These are phyloP conservation scores for Orthosia gothica DNA, from an alignment of 2,888 invertebrate species.

Conservation along the genomic window DNA sequence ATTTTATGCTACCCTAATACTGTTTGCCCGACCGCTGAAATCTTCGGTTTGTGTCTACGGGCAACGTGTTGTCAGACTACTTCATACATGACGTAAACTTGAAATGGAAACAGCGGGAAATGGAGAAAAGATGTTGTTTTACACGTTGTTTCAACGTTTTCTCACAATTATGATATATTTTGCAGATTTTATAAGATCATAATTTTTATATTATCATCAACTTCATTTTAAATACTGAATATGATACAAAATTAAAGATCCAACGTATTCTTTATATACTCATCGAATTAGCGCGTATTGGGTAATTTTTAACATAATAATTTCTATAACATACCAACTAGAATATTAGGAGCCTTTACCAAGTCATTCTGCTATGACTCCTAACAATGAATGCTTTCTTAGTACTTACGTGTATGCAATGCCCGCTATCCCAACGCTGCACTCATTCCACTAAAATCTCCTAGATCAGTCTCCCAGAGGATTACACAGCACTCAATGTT, in stretches of 20 bases:
- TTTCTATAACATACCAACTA: too few relatives aligned
- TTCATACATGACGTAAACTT: neutral
- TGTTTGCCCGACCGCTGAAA: slow-evolving; percentile 32
- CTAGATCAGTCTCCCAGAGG: too few relatives aligned
- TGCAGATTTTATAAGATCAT: neutral
- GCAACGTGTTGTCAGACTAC: neutral
- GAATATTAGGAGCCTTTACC: neutral
- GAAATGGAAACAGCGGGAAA: neutral
- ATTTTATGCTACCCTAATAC: slow-evolving; percentile 21
- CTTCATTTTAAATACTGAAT: too few relatives aligned
- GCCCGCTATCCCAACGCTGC: neutral
- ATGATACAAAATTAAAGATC: too few relatives aligned
- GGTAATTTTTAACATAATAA: too few relatives aligned
- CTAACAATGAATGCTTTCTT: slow-evolving; percentile 1
- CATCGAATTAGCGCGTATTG: neutral
- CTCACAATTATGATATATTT: neutral
- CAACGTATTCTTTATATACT: too few relatives aligned
- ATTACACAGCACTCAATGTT: too few relatives aligned
- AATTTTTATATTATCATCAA: neutral
- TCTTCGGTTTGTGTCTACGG: slow-evolving; percentile 17
- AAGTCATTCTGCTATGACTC: neutral
- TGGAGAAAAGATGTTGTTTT: accelerated
- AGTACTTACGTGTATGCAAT: slow-evolving; percentile 21
- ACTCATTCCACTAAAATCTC: too few relatives aligned
- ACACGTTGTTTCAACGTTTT: neutral